Base-by-base conservation (phyloP, 2,113 vertebrate genomes). In the Bombycilla garrulus region DNA sequence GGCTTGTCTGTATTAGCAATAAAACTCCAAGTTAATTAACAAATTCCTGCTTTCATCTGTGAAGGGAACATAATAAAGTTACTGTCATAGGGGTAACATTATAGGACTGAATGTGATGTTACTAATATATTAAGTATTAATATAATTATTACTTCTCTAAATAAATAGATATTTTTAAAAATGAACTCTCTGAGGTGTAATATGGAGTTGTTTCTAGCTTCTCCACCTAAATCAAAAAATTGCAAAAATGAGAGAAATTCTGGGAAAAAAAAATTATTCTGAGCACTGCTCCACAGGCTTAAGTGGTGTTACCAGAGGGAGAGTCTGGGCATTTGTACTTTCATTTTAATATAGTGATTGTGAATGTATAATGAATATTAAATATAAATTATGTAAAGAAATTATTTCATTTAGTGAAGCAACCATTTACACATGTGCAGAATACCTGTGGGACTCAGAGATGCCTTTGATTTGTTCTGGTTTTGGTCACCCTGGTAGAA, bases 301-400 rank as follows among this genome's bases (percentile, higher is more conserved):
- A 53, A 91, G 35, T 83, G 62, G 36, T 78, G 38, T 50, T 84
- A 86, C 31, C 47, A 56, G 58, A 90, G 78, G 80, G 51, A 86
- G 35, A 66, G 36, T 66, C 82, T 72, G 22, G n/a, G 44, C 72
- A 72, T 40, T 90, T 93, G 54, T 84, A 44, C 61, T 94, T 90
- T 60, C 33, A 81, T 85, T 87, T 74, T 83, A 83, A 81, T 50
- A 62, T 5, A 2, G 25, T 42, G 58, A 64, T 42, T 14, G 2
- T 28, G 48, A 84, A 60, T 90, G 40, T 28, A 61, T 82, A 64
- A 67, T 87, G n/a, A 78, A 57, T 45, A 90, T 22, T 28, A 88
- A 93, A 87, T 58, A 84, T 81, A 33, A 73, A 61, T 89, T 91
- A 85, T 79, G 73, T 45, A 91, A 93, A 83, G 23, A 73, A 74